Percentiles rank a stretch among this genome's conserved stretches.
Evolutionary conservation across 2,888 invertebrate genomes (phyloP).

Genomic region (Clunio marinus): DNA sequence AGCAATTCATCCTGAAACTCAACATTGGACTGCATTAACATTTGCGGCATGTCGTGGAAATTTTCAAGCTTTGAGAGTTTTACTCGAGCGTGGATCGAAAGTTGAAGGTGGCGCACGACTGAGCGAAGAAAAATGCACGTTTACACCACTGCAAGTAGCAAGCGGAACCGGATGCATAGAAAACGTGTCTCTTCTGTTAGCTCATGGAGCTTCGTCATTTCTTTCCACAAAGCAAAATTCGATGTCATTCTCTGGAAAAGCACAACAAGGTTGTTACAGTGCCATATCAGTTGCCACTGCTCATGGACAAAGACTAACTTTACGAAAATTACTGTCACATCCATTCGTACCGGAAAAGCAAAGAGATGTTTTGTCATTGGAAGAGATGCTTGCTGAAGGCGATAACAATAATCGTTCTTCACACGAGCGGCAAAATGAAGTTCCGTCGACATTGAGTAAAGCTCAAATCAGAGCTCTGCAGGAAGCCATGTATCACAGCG

Average conservation of each 20-base stretch:
- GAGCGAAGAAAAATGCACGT: conserved; percentile 78
- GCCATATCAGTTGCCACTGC: conserved; percentile 86
- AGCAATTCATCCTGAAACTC: conserved; percentile 63
- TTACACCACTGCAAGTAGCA: conserved; percentile 84
- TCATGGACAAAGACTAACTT: conserved; percentile 74
- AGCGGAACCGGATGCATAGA: conserved; percentile 77
- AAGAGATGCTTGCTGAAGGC: conserved; percentile 87
- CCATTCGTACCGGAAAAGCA: conserved; percentile 60
- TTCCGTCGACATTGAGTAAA: conserved; percentile 61
- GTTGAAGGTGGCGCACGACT: conserved; percentile 81
- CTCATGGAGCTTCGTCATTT: conserved; percentile 85
- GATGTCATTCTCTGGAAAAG: conserved; percentile 78
- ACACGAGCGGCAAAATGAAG: conserved; percentile 48
- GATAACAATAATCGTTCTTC: conserved; percentile 50
- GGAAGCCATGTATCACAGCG: conserved; percentile 92
- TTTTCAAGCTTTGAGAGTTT: conserved; percentile 59
- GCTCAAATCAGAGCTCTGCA: conserved; percentile 79
- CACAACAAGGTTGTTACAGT: conserved; percentile 81
- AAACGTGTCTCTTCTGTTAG: conserved; percentile 71
- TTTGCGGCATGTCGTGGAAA: conserved; percentile 65
- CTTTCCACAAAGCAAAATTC: conserved; percentile 78
- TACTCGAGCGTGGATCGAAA: conserved; percentile 74
- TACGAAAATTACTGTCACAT: conserved; percentile 73
- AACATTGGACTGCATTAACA: conserved; percentile 84
- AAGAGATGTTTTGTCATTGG: conserved; percentile 75